These are phyloP conservation scores for Nibea coibor DNA, from an alignment of 2,113 vertebrate genomes.

Conservation along the genomic window DNA sequence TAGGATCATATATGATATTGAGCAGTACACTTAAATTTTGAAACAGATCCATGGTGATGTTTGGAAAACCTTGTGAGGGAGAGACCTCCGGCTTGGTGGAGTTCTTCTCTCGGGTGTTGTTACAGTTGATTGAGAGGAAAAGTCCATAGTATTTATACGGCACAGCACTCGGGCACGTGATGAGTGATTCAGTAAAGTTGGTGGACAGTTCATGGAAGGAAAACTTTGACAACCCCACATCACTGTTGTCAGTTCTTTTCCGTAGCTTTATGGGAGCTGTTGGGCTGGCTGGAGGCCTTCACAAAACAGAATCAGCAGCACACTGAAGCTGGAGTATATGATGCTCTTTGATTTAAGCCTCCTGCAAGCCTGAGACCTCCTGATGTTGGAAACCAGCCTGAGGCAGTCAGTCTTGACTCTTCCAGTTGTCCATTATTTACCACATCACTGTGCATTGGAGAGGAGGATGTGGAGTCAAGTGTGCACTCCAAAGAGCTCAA, in stretches of 20 bases:
- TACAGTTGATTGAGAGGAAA: background rate
- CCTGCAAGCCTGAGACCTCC: slow-evolving; percentile 32
- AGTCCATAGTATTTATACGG: background rate
- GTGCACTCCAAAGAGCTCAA: background rate
- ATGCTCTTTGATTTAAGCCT: slow-evolving; percentile 24
- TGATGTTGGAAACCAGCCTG: slow-evolving; percentile 47
- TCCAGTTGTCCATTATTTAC: slow-evolving; percentile 63
- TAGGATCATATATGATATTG: background rate
- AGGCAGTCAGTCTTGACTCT: slow-evolving; percentile 27
- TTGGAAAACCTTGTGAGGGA: background rate
- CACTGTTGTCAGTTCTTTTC: slow-evolving; percentile 23
- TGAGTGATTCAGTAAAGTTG: slow-evolving; percentile 29
- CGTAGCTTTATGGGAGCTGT: slow-evolving; percentile 5
- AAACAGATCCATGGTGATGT: background rate
- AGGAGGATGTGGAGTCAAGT: slow-evolving; percentile 29
- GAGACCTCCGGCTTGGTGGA: background rate
- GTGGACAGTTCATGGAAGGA: slow-evolving; percentile 4
- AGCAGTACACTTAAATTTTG: no score
- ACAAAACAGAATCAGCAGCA: slow-evolving; percentile 30
- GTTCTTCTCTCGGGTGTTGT: slow-evolving; percentile 3
- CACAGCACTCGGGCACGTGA: background rate
- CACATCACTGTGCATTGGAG: slow-evolving; percentile 20
- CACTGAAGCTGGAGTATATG: slow-evolving; percentile 2
- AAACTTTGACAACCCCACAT: slow-evolving; percentile 23
- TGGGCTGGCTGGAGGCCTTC: slow-evolving; percentile 28